Percentiles rank a stretch among this genome's conserved stretches.
Evolutionary conservation across 1,140 invertebrate genomes (phyloP).

Genomic region (Melipona quadrifasciata): DNA sequence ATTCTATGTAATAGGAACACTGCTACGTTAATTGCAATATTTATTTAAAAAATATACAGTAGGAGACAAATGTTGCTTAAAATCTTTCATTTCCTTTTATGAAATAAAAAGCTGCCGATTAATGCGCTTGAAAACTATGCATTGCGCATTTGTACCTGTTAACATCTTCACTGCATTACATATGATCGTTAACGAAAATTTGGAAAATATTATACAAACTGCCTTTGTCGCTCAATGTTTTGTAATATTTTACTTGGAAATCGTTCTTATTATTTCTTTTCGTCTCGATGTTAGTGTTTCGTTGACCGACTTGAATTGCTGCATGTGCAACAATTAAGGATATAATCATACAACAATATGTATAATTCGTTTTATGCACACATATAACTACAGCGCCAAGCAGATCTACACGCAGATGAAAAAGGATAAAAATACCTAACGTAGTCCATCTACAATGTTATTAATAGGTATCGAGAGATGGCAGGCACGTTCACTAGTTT

Average conservation of each 20-base stretch:
- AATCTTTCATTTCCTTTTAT: too few relatives aligned
- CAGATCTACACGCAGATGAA: background rate
- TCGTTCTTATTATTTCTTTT: background rate
- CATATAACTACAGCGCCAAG: background rate
- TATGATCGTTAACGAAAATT: background rate
- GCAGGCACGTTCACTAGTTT: conserved; percentile 4
- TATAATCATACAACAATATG: background rate
- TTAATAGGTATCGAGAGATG: conserved; percentile 20
- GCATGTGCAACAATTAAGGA: too few relatives aligned
- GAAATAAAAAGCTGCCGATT: too few relatives aligned
- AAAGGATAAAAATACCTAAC: too few relatives aligned
- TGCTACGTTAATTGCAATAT: too few relatives aligned
- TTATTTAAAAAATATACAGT: too few relatives aligned
- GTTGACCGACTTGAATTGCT: background rate
- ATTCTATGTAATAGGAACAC: too few relatives aligned
- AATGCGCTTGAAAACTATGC: too few relatives aligned
- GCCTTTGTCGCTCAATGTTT: background rate
- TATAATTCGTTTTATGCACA: background rate
- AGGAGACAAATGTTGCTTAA: too few relatives aligned
- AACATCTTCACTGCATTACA: too few relatives aligned
- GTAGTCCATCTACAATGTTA: background rate
- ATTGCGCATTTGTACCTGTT: too few relatives aligned
- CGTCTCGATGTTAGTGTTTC: background rate
- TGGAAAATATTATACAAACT: background rate
- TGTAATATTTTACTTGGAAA: background rate